phyloP scores from a whole-genome alignment of 2,888 invertebrate genomes.

The Spodoptera exigua region DNA sequence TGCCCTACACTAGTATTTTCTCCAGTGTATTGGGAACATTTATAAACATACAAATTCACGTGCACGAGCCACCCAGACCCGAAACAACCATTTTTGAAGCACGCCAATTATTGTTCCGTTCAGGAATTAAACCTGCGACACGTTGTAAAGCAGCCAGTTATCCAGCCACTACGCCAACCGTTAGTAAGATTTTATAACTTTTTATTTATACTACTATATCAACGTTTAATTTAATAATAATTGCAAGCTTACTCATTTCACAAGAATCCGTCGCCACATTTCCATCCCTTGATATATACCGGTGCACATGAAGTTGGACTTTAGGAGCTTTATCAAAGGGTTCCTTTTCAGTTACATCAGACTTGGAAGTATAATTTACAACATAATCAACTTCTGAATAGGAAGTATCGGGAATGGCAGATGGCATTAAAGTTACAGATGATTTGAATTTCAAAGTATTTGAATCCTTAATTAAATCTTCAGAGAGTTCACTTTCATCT shows the following conservation, averaged over 20 bases:
- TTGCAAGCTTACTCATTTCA: conserved; percentile 10
- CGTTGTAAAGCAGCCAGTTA: no score
- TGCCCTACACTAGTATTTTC: no score
- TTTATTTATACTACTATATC: no score
- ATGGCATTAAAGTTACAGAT: conserved; percentile 42
- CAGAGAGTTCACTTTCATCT: background rate
- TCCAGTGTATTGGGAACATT: no score
- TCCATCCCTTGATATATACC: background rate
- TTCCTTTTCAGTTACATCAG: conserved; percentile 16
- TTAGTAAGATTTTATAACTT: no score
- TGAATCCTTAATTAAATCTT: background rate
- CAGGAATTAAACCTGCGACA: no score
- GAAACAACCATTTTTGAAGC: no score
- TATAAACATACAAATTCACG: no score
- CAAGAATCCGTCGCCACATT: conserved; percentile 3
- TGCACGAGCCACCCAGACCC: no score
- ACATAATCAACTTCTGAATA: conserved; percentile 32
- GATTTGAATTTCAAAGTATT: conserved; percentile 41
- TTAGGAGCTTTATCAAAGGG: conserved; percentile 1
- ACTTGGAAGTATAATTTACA: conserved; percentile 15
- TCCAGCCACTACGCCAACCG: no score
- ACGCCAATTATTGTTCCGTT: no score
- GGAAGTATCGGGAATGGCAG: conserved; percentile 29
- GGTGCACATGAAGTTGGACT: conserved; percentile 7
- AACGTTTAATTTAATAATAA: no score